Conservation (phyloP, 2,113 vertebrate species). For the Ctenomys sociabilis region DNA sequence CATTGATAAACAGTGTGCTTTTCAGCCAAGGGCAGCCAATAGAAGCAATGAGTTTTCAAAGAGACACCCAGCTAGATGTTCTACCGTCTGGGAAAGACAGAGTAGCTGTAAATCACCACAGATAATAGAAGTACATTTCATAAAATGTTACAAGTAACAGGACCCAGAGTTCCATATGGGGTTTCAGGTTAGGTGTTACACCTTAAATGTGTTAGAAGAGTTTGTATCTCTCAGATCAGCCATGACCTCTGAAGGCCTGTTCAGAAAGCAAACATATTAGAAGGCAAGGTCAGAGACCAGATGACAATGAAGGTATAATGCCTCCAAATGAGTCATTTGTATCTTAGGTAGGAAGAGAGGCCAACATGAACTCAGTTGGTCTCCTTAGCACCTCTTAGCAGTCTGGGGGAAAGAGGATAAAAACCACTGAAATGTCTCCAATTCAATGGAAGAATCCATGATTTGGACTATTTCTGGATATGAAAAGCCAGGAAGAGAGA, state of each 20-base stretch:
- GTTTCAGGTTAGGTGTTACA: neutral
- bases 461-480: neutral
- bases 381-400: too few species aligned
- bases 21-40: conserved; percentile 65
- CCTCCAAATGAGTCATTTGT: neutral
- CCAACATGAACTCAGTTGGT: too few species aligned
- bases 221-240: neutral
- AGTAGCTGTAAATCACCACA: conserved; percentile 30
- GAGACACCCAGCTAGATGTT: conserved; percentile 17
- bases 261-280: neutral
- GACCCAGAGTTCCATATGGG: neutral
- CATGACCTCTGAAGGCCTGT: neutral
- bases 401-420: neutral
- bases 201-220: neutral
- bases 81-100: neutral
- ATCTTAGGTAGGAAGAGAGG: neutral
- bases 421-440: neutral
- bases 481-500: neutral
- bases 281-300: neutral
- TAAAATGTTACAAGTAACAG: neutral
- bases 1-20: conserved; percentile 64
- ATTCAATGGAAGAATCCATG: conserved; percentile 1
- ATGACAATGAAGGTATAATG: neutral
- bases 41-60: conserved; percentile 48
- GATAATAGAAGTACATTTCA: neutral